Evolutionary conservation across 2,888 invertebrate species (phyloP), one percentile per base, ranked within the genome.

Genomic region (Lucinisca nassula): DNA sequence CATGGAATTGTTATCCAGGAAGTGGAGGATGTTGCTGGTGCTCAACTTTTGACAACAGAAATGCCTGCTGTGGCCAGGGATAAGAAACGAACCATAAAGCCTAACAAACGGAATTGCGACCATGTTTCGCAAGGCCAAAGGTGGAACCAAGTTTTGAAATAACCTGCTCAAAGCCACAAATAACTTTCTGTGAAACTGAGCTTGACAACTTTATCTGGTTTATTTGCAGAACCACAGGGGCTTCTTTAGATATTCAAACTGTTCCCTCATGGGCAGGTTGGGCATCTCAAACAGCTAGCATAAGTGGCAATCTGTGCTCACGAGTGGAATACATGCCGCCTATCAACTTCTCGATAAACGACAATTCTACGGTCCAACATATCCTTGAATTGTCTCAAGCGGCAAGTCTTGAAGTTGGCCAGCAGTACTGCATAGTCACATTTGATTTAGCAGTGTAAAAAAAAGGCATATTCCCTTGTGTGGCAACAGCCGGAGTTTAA

Each of bases 381-480:
- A 35, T 88, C 4, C 21, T 88, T 27, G 40, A 83, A 27, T 17
- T 79, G 6, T 88, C 88, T 8, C 58, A 80, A 40, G 45, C n/a
- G 32, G 87, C 84, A 61, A 40, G 80, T 27, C 21, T 58, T 30
- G 58, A 38, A 35, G 78, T 88, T 27, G 85, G 85, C 17, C 88
- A 88, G 32, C 35, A 72, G n/a, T 79, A 81, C 76, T 81, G 82
- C 2, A 51, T 89, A 40, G 82, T 84, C 12, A 89, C 87, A 55
- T 89, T 89, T 79, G 87, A 89, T 58, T 58, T 89, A n/a, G 89
- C 89, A 24, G 85, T 83, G 1, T 79, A 83, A 0, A 89, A 75
- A 35, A 89, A 87, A 72, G 84, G n/a, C 82, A 14, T 89, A 80
- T 40, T 24, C 58, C 24, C 24, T 84, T 12, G 79, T 87, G 0